Evolutionary conservation across 2,113 vertebrate genomes (phyloP), one percentile per base, ranked within the genome.

Genomic region (Notothenia coriiceps): DNA sequence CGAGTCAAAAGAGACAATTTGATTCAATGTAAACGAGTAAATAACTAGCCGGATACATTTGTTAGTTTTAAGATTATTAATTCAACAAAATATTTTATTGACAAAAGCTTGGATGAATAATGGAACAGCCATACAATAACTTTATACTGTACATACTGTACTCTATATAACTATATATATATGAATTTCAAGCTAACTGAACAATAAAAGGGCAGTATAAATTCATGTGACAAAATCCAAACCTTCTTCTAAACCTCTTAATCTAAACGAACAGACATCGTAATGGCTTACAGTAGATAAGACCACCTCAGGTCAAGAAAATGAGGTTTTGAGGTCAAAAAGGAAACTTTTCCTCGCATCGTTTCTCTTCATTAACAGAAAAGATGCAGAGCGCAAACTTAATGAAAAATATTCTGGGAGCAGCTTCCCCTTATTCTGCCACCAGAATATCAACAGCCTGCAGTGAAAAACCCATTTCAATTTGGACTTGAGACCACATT

Each of bases 401-500:
- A 54, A 88, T 82, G 66, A 81, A 88, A 91, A 74, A 82, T 83
- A 83, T 82, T 84, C 80, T 12, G 75, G 76, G 76, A 90, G 79
- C 84, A 81, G 69, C 86, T 84, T 86, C 69, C 65, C 40, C 51
- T 29, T 35, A 63, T 73, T 77, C 76, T 75, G 77, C 83, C 86
- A 67, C 54, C 74, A 71, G 87, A 90, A 89, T 91, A 91, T 85
- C 88, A 92, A 90, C 86, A 86, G 73, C 88, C 89, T 22, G 83
- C 70, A 14, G 85, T 74, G 78, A 77, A 79, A 90, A 91, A 79
- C 22, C 76, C 61, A 93, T 91, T 92, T 91, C 79, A 92, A 88
- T 89, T 91, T 79, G 83, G 83, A 91, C 86, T 91, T 74, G 80
- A 91, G 72, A 91, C 74, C 78, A 83, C 89, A 89, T 90, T 93